These are phyloP conservation scores for Enteromius unitaeniatus DNA, from an alignment of 2,797 vertebrate genomes.

Conservation along the genomic window DNA sequence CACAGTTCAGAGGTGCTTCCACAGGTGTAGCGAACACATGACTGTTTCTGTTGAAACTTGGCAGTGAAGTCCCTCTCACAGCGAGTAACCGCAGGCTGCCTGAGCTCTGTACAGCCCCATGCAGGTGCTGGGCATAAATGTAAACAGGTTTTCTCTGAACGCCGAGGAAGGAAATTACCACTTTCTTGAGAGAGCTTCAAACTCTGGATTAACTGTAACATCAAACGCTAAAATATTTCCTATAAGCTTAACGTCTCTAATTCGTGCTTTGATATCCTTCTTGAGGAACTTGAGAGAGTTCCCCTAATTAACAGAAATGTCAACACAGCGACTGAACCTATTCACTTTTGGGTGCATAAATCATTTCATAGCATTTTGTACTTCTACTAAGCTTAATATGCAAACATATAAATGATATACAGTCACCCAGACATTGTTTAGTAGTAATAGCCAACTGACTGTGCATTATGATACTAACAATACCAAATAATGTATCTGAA, in stretches of 20 bases:
- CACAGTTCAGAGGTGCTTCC: conserved; percentile 27
- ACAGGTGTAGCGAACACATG: conserved; percentile 23
- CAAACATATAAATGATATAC: neutral
- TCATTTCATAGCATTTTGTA: neutral
- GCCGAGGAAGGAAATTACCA: conserved; percentile 29
- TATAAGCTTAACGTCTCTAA: neutral
- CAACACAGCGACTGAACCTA: neutral
- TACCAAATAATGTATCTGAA: neutral
- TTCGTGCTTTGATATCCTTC: conserved; percentile 28
- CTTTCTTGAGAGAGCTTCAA: conserved; percentile 28
- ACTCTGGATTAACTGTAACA: conserved; percentile 41
- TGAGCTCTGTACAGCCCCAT: conserved; percentile 21
- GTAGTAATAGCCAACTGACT: neutral
- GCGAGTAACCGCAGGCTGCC: conserved; percentile 17
- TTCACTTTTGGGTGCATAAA: neutral
- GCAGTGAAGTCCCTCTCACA: conserved; percentile 40
- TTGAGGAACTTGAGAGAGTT: conserved; percentile 19
- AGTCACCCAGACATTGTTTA: neutral
- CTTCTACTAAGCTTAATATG: neutral
- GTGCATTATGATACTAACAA: neutral
- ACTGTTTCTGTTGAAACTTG: conserved; percentile 35
- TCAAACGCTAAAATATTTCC: conserved; percentile 36
- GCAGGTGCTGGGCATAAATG: conserved; percentile 22
- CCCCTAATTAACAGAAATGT: conserved; percentile 18
- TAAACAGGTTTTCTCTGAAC: conserved; percentile 29